These are phyloP conservation scores for Tretioscincus oriximinensis DNA, from an alignment of 2,113 vertebrate species.

Conservation along the genomic window DNA sequence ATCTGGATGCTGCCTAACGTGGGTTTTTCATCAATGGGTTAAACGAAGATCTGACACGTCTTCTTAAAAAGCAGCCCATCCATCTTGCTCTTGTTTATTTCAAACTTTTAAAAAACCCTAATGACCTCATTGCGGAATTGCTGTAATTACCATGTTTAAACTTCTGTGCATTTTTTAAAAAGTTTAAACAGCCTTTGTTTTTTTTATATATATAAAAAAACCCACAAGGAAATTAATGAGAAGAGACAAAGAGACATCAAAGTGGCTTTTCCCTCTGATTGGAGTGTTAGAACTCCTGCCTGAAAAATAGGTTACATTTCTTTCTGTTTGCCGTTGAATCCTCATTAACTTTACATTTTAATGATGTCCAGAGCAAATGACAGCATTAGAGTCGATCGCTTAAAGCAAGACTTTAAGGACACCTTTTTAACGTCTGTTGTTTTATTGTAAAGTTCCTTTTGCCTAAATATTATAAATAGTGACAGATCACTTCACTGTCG, in stretches of 20 bases:
- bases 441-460: conserved; percentile 63
- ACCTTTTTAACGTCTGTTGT: conserved; percentile 70
- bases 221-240: conserved; percentile 89
- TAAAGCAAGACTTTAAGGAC: conserved; percentile 77
- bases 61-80: conserved; percentile 57
- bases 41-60: conserved; percentile 45
- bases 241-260: conserved; percentile 93
- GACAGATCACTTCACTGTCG: background rate
- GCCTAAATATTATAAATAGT: conserved; percentile 67
- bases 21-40: conserved; percentile 42
- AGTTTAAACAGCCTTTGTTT: conserved; percentile 79
- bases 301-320: conserved; percentile 86
- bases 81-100: conserved; percentile 72
- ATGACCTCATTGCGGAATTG: conserved; percentile 71
- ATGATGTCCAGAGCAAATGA: conserved; percentile 86
- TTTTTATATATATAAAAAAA: conserved; percentile 59
- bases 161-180: conserved; percentile 68
- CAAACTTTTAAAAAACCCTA: conserved; percentile 70
- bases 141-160: conserved; percentile 83
- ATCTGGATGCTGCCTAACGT: no score
- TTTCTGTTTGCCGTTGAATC: conserved; percentile 85
- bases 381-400: conserved; percentile 74
- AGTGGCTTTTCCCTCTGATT: conserved; percentile 85
- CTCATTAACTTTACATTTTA: conserved; percentile 97
- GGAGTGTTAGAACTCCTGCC: conserved; percentile 91